Percentiles rank a stretch among this genome's conserved stretches.
phyloP scores from a whole-genome alignment of 1,140 invertebrate genomes.

The Phthorimaea operculella region DNA sequence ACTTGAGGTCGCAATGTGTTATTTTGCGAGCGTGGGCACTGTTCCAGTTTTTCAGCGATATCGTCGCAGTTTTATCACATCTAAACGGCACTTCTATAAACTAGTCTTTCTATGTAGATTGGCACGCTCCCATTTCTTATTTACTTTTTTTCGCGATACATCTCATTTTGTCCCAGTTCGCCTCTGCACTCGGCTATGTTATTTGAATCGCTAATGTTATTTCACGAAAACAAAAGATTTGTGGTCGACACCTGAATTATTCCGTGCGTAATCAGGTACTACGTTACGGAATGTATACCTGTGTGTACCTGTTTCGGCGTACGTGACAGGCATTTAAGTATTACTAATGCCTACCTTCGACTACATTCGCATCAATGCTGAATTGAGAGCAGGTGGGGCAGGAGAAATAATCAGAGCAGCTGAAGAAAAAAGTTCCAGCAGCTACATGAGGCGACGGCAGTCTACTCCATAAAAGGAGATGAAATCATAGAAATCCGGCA shows the following conservation, averaged over 20 bases:
- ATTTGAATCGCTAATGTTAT: slow-evolving; percentile 11
- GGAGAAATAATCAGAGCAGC: neutral
- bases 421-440: neutral
- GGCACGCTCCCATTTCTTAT: too few relatives aligned
- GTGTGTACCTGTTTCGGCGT: neutral
- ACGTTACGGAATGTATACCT: neutral
- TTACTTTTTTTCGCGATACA: slow-evolving; percentile 26
- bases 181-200: slow-evolving; percentile 5
- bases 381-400: neutral
- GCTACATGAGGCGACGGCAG: neutral
- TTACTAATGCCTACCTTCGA: neutral
- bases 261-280: neutral
- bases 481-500: neutral
- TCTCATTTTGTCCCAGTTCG: slow-evolving; percentile 19
- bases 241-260: slow-evolving; percentile 12
- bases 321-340: neutral
- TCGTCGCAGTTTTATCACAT: slow-evolving; percentile 37
- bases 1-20: neutral
- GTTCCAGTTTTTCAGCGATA: slow-evolving; percentile 30
- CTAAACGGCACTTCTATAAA: slow-evolving; percentile 19
- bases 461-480: slow-evolving; percentile 16
- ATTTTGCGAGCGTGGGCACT: slow-evolving; percentile 18
- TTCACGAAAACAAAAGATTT: slow-evolving; percentile 12
- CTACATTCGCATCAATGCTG: neutral
- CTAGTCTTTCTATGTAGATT: slow-evolving; percentile 11